Base-by-base conservation (phyloP, 1,140 invertebrate genomes). In the Vanessa tameamea region DNA sequence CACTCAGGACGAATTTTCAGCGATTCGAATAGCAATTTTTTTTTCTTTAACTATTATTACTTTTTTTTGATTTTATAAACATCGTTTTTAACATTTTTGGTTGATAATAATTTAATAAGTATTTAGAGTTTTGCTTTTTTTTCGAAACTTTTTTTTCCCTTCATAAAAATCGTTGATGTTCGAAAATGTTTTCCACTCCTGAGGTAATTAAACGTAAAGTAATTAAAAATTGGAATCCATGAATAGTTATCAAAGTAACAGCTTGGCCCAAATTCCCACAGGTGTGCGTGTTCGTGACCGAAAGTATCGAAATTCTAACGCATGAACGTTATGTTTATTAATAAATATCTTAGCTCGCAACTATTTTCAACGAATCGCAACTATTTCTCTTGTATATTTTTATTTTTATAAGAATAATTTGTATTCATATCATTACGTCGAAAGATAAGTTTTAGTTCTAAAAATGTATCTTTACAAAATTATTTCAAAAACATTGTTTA, bases 191-290 rank as follows among this genome's bases (percentile, higher is more conserved):
- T 53, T 16, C 50, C 5, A 53, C 15, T 53, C 7, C 50, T 14
- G 12, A 15, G 48, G 11, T 50, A 53, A 53, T 53, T 53, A 53
- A 43, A 43, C n/a, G 50, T 23, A 20, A 20, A 57, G 8, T 57
- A 57, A 23, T 12, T 13, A 57, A 57, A 57, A 0, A 12, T 9
- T 57, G 20, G 11, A 11, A 13, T 4, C 20, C 55, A 57, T 57
- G 16, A 57, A 57, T 23, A 13, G 2, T 23, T 57, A 57, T 12
- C 55, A 57, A 57, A 20, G 16, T 57, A 57, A 23, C 3, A 8
- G 23, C 8, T 57, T 57, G 55, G 23, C 55, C 55, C 23, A 26
- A 57, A 23, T 57, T 57, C 20, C 23, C 55, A 57, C 55, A 57
- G 55, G 55, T 57, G 23, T 16, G 20, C 55, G 31, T 12, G 23